Conservation (phyloP, 2,797 vertebrate species). For the Argentina silus region DNA sequence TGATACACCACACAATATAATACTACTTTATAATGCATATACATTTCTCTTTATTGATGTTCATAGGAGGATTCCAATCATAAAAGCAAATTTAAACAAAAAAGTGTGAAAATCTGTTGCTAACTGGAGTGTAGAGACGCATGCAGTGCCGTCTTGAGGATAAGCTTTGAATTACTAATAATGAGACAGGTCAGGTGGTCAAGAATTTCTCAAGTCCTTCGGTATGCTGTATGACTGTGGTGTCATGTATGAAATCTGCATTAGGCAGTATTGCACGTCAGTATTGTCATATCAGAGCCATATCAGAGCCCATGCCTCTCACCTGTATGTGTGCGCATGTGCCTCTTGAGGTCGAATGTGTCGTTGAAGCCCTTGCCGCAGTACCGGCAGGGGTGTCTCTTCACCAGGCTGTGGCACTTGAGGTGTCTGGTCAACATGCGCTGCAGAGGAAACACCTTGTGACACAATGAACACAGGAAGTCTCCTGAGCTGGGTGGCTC, state of each 20-base stretch:
- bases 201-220: too few species aligned
- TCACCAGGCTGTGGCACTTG: conserved; percentile 88
- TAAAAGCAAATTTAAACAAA: too few species aligned
- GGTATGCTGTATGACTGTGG: not conserved
- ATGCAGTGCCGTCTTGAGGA: too few species aligned
- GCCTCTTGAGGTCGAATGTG: conserved; percentile 91
- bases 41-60: too few species aligned
- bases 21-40: too few species aligned
- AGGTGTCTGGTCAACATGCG: conserved; percentile 90
- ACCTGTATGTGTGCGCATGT: conserved; percentile 87
- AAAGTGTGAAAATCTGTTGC: too few species aligned
- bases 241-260: not conserved
- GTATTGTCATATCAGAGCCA: too few species aligned
- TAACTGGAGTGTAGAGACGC: too few species aligned
- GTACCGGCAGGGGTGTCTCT: conserved; percentile 83
- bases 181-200: too few species aligned
- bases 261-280: not conserved
- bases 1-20: too few species aligned
- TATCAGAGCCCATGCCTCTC: conserved; percentile 24
- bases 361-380: conserved; percentile 93
- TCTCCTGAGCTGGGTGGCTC: conserved; percentile 57
- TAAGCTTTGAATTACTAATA: too few species aligned
- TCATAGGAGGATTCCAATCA: too few species aligned
- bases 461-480: conserved; percentile 80
- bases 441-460: conserved; percentile 87